phyloP scores from a whole-genome alignment of 2,113 vertebrate genomes.

The Albula glossodonta region DNA sequence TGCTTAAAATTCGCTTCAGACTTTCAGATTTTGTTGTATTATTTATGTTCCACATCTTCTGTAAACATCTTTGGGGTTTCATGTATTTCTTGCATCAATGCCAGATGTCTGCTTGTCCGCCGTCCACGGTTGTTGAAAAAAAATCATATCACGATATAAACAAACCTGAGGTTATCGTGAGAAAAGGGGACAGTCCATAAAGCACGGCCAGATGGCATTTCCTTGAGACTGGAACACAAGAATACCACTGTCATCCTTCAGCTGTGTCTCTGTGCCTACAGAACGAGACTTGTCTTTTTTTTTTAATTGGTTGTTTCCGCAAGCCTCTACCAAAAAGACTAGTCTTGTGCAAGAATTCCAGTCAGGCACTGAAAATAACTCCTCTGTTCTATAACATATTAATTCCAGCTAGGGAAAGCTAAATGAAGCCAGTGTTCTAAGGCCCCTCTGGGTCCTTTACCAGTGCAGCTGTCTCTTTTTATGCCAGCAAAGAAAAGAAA shows the following conservation, averaged over 20 bases:
- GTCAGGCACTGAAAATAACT: slow-evolving; percentile 22
- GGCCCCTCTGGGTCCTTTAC: slow-evolving; percentile 20
- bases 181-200: not conserved
- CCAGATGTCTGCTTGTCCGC: not conserved
- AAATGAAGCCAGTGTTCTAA: slow-evolving; percentile 17
- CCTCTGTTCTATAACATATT: slow-evolving; percentile 10
- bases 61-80: not conserved
- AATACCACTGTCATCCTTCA: slow-evolving; percentile 30
- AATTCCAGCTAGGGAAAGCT: slow-evolving; percentile 2
- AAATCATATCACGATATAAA: not conserved
- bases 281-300: slow-evolving; percentile 19
- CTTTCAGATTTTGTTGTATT: not conserved
- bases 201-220: slow-evolving; percentile 12
- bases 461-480: slow-evolving; percentile 58
- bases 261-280: slow-evolving; percentile 18
- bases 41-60: not conserved
- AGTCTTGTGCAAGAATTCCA: slow-evolving; percentile 23
- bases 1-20: not conserved
- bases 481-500: not conserved
- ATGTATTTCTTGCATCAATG: not conserved
- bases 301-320: slow-evolving; percentile 26
- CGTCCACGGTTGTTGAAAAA: not conserved
- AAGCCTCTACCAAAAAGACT: not conserved
- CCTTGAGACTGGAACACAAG: slow-evolving; percentile 14
- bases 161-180: not conserved